Percentiles rank a stretch among this genome's conserved stretches.
Conservation (phyloP, 2,888 invertebrate genomes). For the Diaprepes abbreviatus region DNA sequence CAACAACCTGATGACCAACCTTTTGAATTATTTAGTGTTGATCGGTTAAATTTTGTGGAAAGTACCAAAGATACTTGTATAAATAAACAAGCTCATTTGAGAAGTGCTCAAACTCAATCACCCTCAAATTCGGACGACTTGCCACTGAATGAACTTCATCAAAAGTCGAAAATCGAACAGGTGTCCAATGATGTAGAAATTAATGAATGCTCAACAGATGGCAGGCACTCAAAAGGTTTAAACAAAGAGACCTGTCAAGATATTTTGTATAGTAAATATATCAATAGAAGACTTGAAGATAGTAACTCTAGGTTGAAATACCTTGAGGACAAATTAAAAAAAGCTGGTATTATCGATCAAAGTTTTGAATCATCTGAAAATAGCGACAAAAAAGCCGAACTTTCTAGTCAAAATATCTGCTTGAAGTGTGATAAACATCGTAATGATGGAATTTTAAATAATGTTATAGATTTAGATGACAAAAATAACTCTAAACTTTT, state of each 20-base stretch:
- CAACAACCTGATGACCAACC: background rate
- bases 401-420: conserved; percentile 7
- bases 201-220: conserved; percentile 37
- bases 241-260: conserved; percentile 1
- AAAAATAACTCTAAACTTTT: background rate
- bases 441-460: background rate
- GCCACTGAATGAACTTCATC: background rate
- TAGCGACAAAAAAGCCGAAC: background rate
- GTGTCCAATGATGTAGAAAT: conserved; percentile 9
- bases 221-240: conserved; percentile 9
- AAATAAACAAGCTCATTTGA: background rate
- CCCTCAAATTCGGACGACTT: background rate
- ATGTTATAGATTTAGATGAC: background rate
- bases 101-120: background rate
- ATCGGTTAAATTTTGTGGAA: background rate
- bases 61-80: background rate
- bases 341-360: conserved; percentile 61
- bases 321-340: conserved; percentile 66
- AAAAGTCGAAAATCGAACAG: background rate
- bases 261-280: conserved; percentile 49
- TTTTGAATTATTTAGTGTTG: background rate
- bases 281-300: conserved; percentile 64
- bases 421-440: background rate
- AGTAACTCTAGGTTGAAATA: conserved; percentile 69
- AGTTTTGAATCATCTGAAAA: background rate